Percentiles rank a stretch among this genome's conserved stretches.
Conservation (phyloP, 2,113 vertebrate genomes). For the Tachysurus vachellii region DNA sequence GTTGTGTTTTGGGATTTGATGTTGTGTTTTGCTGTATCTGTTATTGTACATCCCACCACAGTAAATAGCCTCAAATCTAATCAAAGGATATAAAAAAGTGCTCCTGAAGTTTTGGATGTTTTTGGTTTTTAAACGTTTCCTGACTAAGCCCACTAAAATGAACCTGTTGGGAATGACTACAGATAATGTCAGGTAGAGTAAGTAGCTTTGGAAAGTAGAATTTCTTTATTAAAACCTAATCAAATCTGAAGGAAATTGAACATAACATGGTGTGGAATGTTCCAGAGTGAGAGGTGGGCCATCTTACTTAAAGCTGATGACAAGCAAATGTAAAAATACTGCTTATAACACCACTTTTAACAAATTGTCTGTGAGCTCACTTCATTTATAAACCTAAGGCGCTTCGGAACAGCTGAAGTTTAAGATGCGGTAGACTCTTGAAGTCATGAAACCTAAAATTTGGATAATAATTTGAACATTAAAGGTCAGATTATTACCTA, state of each 20-base stretch:
- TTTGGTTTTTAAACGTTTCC: neutral
- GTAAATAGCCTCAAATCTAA: neutral
- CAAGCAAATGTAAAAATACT: neutral
- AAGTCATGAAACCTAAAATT: neutral
- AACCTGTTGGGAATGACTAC: neutral
- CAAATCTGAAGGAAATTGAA: neutral
- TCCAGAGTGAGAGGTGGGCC: neutral
- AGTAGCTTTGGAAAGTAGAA: neutral
- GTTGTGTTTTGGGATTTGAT: neutral
- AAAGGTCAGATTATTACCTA: neutral
- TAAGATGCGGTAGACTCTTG: neutral
- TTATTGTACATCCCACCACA: neutral
- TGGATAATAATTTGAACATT: neutral
- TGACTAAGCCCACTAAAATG: too few species aligned
- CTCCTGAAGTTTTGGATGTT: neutral
- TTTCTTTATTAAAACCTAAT: neutral
- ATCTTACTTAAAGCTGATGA: neutral
- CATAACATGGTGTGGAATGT: constrained; percentile 35
- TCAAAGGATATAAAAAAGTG: neutral
- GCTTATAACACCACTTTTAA: neutral
- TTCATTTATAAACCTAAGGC: neutral
- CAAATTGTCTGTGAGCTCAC: neutral
- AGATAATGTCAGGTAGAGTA: neutral
- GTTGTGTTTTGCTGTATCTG: neutral
- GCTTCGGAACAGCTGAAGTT: neutral